These are phyloP conservation scores for Microtus ochrogaster DNA, from an alignment of 2,113 vertebrate genomes.

Conservation along the genomic window DNA sequence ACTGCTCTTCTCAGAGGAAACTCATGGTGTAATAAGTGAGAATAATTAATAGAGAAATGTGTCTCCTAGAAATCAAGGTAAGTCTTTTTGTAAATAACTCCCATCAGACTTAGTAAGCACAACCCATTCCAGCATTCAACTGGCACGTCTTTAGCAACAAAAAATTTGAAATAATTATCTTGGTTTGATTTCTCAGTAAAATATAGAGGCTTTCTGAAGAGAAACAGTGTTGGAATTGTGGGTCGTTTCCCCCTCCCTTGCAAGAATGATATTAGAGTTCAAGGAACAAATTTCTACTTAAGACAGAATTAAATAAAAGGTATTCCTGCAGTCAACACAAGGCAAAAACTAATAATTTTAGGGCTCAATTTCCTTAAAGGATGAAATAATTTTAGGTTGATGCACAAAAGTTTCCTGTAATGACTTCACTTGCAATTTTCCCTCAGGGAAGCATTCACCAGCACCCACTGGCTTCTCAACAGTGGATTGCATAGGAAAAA, in stretches of 20 bases:
- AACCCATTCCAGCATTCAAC: conserved; percentile 39
- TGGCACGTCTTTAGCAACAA: conserved; percentile 45
- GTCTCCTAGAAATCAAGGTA: conserved; percentile 35
- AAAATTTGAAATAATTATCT: conserved; percentile 72
- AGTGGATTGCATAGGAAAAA: conserved; percentile 50
- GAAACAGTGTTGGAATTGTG: not conserved
- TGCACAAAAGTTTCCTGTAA: conserved; percentile 46
- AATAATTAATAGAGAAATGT: conserved; percentile 58
- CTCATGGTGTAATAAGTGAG: conserved; percentile 37
- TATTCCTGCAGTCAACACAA: conserved; percentile 60
- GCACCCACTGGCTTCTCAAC: conserved; percentile 28
- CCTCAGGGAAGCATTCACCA: conserved; percentile 26
- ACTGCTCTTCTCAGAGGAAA: conserved; percentile 57
- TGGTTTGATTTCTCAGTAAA: conserved; percentile 73
- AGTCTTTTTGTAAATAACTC: conserved; percentile 70
- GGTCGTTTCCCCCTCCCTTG: not conserved
- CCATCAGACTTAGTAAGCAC: conserved; percentile 37
- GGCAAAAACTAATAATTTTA: conserved; percentile 70
- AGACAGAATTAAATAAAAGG: conserved; percentile 72
- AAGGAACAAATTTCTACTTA: conserved; percentile 63
- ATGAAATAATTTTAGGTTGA: conserved; percentile 77
- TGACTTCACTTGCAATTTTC: conserved; percentile 63
- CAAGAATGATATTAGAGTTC: conserved; percentile 42
- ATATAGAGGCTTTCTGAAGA: conserved; percentile 52
- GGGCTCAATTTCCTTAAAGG: conserved; percentile 74